Conservation (phyloP, 2,888 invertebrate genomes). For the Trachelus iudaicus region DNA sequence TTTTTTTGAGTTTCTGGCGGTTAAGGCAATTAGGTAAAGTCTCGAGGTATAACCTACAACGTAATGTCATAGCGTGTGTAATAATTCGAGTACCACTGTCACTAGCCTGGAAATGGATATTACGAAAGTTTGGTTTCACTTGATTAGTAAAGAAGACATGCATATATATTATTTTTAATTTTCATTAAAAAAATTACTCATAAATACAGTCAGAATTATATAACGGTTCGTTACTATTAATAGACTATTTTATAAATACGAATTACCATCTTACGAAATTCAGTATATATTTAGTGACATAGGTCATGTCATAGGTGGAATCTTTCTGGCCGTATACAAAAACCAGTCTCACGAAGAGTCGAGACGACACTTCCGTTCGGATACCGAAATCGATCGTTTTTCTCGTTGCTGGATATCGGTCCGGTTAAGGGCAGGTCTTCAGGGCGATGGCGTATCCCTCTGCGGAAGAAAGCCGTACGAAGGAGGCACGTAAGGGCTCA, state of each 20-base stretch:
- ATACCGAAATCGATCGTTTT: not conserved
- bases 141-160: not conserved
- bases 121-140: not conserved
- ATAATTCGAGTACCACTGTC: not conserved
- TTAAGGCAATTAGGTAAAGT: not conserved
- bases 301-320: not conserved
- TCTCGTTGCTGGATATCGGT: not conserved
- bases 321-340: not conserved
- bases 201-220: not conserved
- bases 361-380: not conserved
- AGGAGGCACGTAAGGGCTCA: conserved; percentile 55
- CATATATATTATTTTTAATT: not conserved
- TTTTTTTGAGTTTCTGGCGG: not conserved
- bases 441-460: not conserved
- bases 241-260: not conserved
- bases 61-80: not conserved
- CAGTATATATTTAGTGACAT: not conserved
- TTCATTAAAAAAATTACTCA: not conserved
- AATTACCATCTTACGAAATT: not conserved
- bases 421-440: not conserved
- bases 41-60: not conserved
- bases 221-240: too few species aligned
- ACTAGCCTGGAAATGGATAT: not conserved
- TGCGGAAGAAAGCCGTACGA: conserved; percentile 25
- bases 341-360: not conserved